A percentile compares a stretch with the other conserved stretches of the same genome.
Evolutionary conservation across 1,140 invertebrate species (phyloP).

Genomic region (Scylla paramamosain): DNA sequence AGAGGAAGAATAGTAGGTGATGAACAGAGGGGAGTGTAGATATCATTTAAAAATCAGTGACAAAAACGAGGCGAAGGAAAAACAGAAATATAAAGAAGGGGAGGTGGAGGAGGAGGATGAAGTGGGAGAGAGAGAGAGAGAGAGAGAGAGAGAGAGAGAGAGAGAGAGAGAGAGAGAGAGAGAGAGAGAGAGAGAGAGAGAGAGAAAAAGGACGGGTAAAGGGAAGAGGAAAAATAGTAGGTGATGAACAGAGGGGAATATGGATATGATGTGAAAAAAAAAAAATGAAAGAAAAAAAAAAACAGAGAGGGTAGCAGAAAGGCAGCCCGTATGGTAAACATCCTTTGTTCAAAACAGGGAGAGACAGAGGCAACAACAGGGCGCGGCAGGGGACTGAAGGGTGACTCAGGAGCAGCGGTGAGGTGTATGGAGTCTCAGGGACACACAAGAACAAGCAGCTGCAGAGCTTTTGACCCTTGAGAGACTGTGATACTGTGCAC

Average conservation of each 20-base stretch:
- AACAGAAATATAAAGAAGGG: background rate
- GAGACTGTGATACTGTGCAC: too few species aligned
- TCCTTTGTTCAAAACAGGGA: background rate
- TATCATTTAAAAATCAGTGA: background rate
- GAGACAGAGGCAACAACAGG: background rate
- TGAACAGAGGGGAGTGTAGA: background rate
- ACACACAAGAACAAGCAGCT: too few species aligned
- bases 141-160: conserved; percentile 23
- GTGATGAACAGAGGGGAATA: background rate
- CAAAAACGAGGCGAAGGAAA: background rate
- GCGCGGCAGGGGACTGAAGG: background rate
- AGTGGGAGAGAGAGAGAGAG: conserved; percentile 10
- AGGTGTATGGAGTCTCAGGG: too few species aligned
- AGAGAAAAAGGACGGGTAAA: background rate
- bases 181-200: conserved; percentile 29
- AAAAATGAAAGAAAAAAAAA: background rate
- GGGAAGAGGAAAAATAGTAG: background rate
- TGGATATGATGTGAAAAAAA: background rate
- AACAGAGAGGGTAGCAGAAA: background rate
- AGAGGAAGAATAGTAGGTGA: background rate
- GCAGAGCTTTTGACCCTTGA: too few species aligned
- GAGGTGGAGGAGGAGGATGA: background rate
- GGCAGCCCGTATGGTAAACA: background rate
- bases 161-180: conserved; percentile 18
- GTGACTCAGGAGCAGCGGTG: too few species aligned